These are phyloP conservation scores for Nanorana parkeri DNA, from an alignment of 2,113 vertebrate genomes.

Conservation along the genomic window DNA sequence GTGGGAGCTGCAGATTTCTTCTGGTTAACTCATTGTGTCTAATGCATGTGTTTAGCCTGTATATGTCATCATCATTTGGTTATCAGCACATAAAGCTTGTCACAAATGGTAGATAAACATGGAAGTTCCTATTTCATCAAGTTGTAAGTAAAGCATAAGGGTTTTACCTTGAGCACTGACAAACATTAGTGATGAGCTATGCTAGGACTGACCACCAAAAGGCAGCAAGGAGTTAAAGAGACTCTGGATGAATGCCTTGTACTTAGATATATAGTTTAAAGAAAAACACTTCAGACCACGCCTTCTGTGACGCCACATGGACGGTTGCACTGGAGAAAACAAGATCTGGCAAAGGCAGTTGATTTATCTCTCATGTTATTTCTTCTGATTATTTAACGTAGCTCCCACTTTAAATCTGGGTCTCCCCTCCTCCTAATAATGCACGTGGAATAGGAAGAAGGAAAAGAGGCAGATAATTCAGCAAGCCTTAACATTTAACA, in stretches of 20 bases:
- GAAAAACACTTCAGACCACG: constrained; percentile 62
- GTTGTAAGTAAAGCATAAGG: no score
- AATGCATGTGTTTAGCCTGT: neutral
- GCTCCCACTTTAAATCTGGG: constrained; percentile 9
- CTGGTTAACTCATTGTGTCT: neutral
- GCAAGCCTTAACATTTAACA: constrained; percentile 21
- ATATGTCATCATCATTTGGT: neutral
- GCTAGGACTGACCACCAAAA: neutral
- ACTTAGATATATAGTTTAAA: constrained; percentile 67
- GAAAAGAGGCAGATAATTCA: neutral
- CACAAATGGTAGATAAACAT: no score
- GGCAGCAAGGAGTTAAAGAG: constrained; percentile 65
- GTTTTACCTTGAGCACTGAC: no score
- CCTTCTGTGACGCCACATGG: constrained; percentile 69
- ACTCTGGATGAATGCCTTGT: constrained; percentile 68
- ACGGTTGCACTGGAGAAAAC: constrained; percentile 60
- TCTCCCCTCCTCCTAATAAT: constrained; percentile 22
- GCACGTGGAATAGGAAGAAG: constrained; percentile 7
- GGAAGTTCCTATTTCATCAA: neutral
- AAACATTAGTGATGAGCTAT: no score
- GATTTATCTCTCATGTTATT: constrained; percentile 45
- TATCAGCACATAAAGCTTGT: no score
- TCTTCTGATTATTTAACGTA: constrained; percentile 23
- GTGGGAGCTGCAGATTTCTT: neutral
- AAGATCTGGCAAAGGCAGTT: constrained; percentile 44